phyloP scores from a whole-genome alignment of 1,140 invertebrate species.

The Formica selysi region DNA sequence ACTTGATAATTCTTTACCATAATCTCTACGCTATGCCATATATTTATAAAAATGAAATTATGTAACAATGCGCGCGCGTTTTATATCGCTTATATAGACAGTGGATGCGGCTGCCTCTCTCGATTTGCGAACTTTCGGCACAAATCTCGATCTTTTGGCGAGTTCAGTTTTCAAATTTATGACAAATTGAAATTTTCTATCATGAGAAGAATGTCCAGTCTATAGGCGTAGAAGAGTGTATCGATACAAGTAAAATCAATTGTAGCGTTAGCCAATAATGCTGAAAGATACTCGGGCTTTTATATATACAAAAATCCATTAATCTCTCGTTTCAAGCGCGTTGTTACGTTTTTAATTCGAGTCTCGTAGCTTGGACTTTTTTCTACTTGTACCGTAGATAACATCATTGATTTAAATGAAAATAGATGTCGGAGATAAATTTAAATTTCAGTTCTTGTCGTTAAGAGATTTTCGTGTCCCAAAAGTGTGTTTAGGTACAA shows the following conservation, averaged over 20 bases:
- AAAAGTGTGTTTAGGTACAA: not conserved
- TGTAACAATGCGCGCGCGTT: too few relatives aligned
- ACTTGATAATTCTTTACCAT: not conserved
- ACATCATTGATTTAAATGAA: conserved; percentile 8
- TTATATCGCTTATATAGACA: conserved; percentile 34
- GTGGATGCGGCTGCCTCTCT: conserved; percentile 28
- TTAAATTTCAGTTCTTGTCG: not conserved
- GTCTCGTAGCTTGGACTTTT: not conserved
- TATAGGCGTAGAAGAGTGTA: not conserved
- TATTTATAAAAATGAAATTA: not conserved
- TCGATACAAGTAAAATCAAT: not conserved
- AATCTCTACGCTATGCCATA: not conserved
- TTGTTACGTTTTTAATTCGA: conserved; percentile 10
- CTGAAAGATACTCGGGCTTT: conserved; percentile 43
- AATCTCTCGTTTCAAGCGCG: conserved; percentile 27
- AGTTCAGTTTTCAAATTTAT: conserved; percentile 48
- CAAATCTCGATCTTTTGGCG: conserved; percentile 56
- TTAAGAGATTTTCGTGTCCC: not conserved
- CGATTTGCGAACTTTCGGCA: conserved; percentile 60
- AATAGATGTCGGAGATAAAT: not conserved
- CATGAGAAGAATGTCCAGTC: not conserved
- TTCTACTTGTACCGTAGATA: not conserved
- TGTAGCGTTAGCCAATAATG: conserved; percentile 43
- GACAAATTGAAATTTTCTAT: conserved; percentile 27
- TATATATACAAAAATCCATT: conserved; percentile 41